Conservation (phyloP, 2,797 vertebrate species). For the Alosa sapidissima region DNA sequence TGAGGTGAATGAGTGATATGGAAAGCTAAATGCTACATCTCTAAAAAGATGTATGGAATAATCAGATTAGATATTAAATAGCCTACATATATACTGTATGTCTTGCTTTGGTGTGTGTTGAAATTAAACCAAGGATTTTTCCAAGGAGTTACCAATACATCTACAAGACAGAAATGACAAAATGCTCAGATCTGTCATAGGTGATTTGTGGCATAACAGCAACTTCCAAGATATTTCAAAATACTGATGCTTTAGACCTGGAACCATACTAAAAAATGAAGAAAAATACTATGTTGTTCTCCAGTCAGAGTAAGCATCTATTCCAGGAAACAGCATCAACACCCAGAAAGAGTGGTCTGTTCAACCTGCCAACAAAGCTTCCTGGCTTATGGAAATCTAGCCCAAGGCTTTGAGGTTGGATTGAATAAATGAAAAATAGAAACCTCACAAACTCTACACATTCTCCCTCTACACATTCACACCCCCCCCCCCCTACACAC, state of each 20-base stretch:
- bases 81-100: background rate
- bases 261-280: background rate
- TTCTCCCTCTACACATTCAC: background rate
- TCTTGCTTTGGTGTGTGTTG: background rate
- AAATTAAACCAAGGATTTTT: background rate
- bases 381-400: constrained; percentile 64
- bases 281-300: constrained; percentile 5
- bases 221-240: constrained; percentile 8
- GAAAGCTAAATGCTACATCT: too few relatives aligned
- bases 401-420: constrained; percentile 76
- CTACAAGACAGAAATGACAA: background rate
- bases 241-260: background rate
- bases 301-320: background rate
- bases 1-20: too few relatives aligned
- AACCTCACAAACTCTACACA: constrained; percentile 71
- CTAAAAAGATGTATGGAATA: background rate
- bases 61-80: too few relatives aligned
- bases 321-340: constrained; percentile 29
- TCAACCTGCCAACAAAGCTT: constrained; percentile 67
- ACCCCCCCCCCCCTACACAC: background rate
- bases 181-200: background rate
- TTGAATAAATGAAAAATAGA: constrained; percentile 73
- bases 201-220: constrained; percentile 53
- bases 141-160: background rate
- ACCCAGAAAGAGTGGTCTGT: constrained; percentile 60